Evolutionary conservation across 1,140 invertebrate genomes (phyloP), one percentile per base, ranked within the genome.

Genomic region (Diplogasteroides magnus): DNA sequence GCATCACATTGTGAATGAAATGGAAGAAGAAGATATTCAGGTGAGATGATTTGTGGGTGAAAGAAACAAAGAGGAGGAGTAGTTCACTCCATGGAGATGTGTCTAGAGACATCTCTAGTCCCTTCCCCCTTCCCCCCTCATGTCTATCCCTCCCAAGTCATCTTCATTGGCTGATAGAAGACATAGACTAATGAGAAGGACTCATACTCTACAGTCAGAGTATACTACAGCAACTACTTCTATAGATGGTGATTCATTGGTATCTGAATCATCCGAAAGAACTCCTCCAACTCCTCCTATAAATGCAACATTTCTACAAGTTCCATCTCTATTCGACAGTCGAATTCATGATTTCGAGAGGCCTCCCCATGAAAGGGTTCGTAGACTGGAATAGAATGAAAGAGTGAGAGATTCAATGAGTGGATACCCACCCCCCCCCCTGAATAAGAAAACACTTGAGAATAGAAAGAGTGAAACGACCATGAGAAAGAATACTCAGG

Each of bases 401-500:
- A 14, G 6, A 31, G 3, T 63, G 25, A 23, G 26, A 3, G 3
- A 23, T n/a, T n/a, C n/a, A 55, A 63, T 63, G 26, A n/a, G 25
- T 23, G 3, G n/a, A 63, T 31, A 32, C 19, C 31, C 31, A n/a
- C 19, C 3, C 11, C 27, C 26, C 2, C 26, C 31, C 26, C 23
- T 32, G 61, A 63, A 28, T 26, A 26, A 37, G 63, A n/a, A 32
- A 29, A 14, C 1, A 14, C 13, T 14, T 28, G n/a, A 27, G 31
- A 26, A 1, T 28, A 26, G 23, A 11, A 26, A 13, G 14, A 37
- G 29, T 15, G 11, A 32, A n/a, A 37, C 1, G 14, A 15, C 14
- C 13, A n/a, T 31, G 23, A n/a, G n/a, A 31, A 25, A 14, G n/a
- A 1, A 57, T 48, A 71, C 83, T 71, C 58, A 82, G 80, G 81